These are phyloP conservation scores for Pluvialis apricaria DNA, from an alignment of 2,113 vertebrate species.

Conservation along the genomic window DNA sequence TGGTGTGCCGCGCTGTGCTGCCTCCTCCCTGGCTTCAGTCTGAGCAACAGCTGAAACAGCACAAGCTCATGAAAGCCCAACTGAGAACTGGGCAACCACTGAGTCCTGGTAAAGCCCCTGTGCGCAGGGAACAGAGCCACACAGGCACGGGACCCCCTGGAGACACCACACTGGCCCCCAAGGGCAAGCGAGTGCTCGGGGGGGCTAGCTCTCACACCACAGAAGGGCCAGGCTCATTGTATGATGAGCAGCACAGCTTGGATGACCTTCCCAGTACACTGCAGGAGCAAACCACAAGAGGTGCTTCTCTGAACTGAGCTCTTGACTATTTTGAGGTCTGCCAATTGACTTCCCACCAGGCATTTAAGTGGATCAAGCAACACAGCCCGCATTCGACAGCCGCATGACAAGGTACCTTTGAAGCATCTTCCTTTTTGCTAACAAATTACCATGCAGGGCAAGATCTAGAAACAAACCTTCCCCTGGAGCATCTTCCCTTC, in stretches of 20 bases:
- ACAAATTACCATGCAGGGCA: rapidly evolving
- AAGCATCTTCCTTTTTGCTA: background rate
- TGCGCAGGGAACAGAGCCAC: background rate
- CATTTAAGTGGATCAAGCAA: background rate
- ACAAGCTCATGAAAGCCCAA: background rate
- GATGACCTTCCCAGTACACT: rapidly evolving
- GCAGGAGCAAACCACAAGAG: background rate
- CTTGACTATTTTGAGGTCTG: background rate
- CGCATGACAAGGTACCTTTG: background rate
- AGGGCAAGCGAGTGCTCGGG: background rate
- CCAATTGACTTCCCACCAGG: background rate
- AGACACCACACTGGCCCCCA: background rate
- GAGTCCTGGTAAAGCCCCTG: background rate
- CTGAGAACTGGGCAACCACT: background rate
- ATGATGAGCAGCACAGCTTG: background rate
- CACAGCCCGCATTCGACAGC: background rate
- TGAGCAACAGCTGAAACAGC: background rate
- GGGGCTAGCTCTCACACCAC: no score
- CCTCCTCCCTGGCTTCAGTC: background rate
- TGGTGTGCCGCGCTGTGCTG: rapidly evolving
- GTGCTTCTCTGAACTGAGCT: background rate
- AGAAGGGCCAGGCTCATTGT: no score
- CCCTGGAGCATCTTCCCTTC: background rate
- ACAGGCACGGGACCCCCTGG: rapidly evolving
- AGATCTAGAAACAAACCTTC: background rate